Evolutionary conservation across 2,113 vertebrate species (phyloP).

Genomic region (Chlamydotis undulata): DNA sequence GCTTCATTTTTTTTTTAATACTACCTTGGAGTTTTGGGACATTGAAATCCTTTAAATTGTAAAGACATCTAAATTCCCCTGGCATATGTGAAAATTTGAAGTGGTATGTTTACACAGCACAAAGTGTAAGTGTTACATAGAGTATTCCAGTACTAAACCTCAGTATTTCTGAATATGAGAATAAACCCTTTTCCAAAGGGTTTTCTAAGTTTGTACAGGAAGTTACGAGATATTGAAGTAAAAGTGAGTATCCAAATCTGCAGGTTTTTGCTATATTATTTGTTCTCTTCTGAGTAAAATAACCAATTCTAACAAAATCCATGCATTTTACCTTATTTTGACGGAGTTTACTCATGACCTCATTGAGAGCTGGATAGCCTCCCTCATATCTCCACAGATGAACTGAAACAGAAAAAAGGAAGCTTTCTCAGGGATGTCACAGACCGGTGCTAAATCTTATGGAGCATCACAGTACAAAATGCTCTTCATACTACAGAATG

Average conservation of each 20-base stretch:
- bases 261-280: background rate
- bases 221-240: background rate
- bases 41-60: background rate
- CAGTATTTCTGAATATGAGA: background rate
- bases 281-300: background rate
- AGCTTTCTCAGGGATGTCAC: background rate
- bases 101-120: background rate
- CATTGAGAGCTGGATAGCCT: constrained; percentile 97
- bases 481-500: background rate
- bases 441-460: background rate
- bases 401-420: constrained; percentile 82
- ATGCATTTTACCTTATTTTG: constrained; percentile 86
- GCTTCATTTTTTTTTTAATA: background rate
- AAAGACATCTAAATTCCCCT: background rate
- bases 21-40: background rate
- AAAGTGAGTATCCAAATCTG: background rate
- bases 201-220: background rate
- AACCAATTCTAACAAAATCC: background rate
- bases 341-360: constrained; percentile 96
- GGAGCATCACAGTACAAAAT: background rate
- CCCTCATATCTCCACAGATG: constrained; percentile 97
- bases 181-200: background rate
- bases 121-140: background rate
- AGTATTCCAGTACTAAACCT: background rate
- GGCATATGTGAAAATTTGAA: background rate